These are phyloP conservation scores for Hydropsyche betteni DNA, from an alignment of 2,888 invertebrate species.

Conservation along the genomic window DNA sequence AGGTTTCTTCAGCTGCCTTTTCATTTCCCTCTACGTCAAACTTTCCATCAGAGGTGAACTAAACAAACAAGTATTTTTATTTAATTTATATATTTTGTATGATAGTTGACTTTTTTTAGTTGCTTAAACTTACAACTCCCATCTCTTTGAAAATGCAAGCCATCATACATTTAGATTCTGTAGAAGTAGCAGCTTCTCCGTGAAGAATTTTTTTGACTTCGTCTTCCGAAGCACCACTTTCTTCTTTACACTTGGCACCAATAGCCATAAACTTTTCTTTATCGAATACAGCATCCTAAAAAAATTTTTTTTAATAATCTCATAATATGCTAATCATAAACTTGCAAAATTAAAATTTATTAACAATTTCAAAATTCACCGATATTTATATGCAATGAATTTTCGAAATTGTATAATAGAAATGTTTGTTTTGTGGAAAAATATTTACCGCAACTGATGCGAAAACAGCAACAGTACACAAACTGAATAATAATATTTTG, in stretches of 20 bases:
- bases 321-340: neutral
- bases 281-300: conserved; percentile 36
- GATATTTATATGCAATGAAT: no score
- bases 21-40: conserved; percentile 57
- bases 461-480: neutral
- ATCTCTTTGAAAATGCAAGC: conserved; percentile 63
- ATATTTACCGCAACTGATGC: conserved; percentile 13
- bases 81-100: conserved; percentile 5
- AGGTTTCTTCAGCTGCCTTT: conserved; percentile 57
- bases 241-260: conserved; percentile 47
- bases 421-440: neutral
- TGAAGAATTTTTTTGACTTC: conserved; percentile 51
- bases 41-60: conserved; percentile 61
- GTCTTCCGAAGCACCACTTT: conserved; percentile 42
- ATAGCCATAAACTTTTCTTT: conserved; percentile 47
- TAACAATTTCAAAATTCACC: no score
- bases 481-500: neutral
- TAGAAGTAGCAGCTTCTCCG: conserved; percentile 59
- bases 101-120: neutral
- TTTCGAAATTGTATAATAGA: no score
- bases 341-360: no score
- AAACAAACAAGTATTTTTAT: conserved; percentile 47
- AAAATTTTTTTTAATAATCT: neutral
- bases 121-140: conserved; percentile 59
- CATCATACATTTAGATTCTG: conserved; percentile 61